Conservation (phyloP, 2,797 vertebrate species). For the Diceros bicornis region DNA sequence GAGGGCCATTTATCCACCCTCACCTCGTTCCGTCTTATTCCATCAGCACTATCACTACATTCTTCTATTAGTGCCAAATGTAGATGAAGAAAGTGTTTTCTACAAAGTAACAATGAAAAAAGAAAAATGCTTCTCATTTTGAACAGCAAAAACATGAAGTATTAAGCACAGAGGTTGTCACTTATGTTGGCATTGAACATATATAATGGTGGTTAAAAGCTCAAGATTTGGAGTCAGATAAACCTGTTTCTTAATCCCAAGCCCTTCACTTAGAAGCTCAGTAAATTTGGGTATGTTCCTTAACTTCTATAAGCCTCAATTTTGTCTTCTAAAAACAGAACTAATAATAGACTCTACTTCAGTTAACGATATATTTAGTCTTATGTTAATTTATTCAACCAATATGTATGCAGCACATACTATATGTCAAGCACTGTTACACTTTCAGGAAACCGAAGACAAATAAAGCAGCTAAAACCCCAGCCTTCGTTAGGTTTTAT, state of each 20-base stretch:
- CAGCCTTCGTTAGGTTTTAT: not conserved
- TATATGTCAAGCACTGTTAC: not conserved
- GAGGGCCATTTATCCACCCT: not conserved
- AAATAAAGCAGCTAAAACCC: not conserved
- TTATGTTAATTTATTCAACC: not conserved
- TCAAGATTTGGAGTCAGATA: not conserved
- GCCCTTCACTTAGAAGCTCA: not conserved
- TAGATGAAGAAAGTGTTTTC: not conserved
- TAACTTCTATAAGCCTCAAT: not conserved
- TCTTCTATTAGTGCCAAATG: not conserved
- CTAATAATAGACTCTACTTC: not conserved
- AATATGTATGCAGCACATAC: not conserved
- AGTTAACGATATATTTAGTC: not conserved
- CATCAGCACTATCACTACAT: not conserved
- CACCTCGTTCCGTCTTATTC: not conserved
- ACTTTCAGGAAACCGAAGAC: not conserved
- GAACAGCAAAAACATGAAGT: not conserved
- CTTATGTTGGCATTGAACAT: not conserved
- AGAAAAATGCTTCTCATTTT: not conserved
- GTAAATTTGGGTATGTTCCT: not conserved
- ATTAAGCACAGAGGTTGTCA: not conserved
- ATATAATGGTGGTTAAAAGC: not conserved
- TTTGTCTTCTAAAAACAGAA: not conserved
- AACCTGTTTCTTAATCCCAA: not conserved
- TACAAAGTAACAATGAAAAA: not conserved